A percentile compares a stretch with the other conserved stretches of the same genome.
phyloP scores from a whole-genome alignment of 2,113 vertebrate species.

The Chauna torquata region DNA sequence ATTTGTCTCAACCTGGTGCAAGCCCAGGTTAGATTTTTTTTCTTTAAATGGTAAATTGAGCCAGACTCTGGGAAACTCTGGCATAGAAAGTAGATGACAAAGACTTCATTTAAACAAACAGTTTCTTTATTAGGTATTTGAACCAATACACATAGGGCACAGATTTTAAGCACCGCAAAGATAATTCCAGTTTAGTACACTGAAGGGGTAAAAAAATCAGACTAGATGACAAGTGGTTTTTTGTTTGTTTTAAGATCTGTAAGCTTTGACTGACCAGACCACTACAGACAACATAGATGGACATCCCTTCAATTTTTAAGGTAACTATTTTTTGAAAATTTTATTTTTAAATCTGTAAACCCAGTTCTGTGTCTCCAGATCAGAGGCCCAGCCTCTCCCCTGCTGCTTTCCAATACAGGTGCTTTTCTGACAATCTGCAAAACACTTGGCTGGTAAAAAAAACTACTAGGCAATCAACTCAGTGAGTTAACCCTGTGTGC shows the following conservation, averaged over 20 bases:
- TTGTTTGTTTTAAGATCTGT: background rate
- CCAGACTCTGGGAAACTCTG: background rate
- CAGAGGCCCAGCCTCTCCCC: background rate
- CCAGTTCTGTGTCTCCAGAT: background rate
- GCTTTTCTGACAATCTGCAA: background rate
- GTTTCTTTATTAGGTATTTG: background rate
- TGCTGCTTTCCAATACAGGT: background rate
- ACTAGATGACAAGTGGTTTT: background rate
- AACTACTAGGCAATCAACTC: background rate
- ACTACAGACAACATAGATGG: background rate
- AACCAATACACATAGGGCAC: background rate
- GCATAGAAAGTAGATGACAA: background rate
- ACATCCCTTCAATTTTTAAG: background rate
- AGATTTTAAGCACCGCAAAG: background rate
- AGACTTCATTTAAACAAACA: background rate
- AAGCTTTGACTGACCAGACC: background rate
- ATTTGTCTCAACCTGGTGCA: background rate
- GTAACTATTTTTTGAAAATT: background rate
- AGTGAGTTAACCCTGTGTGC: background rate
- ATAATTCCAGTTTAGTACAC: background rate
- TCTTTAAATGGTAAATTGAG: background rate
- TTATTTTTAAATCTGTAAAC: background rate
- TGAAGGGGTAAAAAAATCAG: background rate
- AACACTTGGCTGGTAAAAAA: background rate
- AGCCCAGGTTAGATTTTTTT: background rate